Evolutionary conservation across 2,888 invertebrate species (phyloP).

Genomic region (Acheta domesticus): DNA sequence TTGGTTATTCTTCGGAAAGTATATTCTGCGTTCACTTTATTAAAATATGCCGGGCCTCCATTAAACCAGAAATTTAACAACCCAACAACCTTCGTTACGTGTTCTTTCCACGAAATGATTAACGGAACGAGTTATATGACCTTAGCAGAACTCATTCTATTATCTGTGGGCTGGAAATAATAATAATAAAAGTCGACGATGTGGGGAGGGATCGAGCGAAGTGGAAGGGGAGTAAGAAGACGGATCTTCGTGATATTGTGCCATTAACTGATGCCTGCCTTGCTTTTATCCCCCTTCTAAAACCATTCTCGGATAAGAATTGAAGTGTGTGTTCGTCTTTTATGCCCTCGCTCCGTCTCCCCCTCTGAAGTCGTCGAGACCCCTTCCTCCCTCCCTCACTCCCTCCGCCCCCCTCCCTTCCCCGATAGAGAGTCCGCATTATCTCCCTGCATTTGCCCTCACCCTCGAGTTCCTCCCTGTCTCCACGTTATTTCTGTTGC

Average conservation of each 20-base stretch:
- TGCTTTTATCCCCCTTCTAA: constrained; percentile 7
- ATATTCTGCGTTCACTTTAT: not conserved
- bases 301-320: constrained; percentile 18
- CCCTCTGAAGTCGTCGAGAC: not conserved
- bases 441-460: not conserved
- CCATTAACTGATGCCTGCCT: constrained; percentile 18
- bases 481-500: not conserved
- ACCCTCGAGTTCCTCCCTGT: not conserved
- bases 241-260: constrained; percentile 18
- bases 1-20: no score
- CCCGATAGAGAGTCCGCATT: constrained; percentile 2
- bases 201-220: not conserved
- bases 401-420: no score
- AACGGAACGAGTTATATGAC: constrained; percentile 9
- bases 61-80: not conserved
- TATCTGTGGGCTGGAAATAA: constrained; percentile 7
- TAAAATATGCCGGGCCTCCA: not conserved
- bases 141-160: constrained; percentile 18
- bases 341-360: constrained; percentile 5
- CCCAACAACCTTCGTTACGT: not conserved
- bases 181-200: not conserved
- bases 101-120: not conserved
- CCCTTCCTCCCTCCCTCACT: no score
- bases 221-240: not conserved
- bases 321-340: constrained; percentile 1